phyloP scores from a whole-genome alignment of 2,888 invertebrate genomes.

The Plemyria rubiginata region DNA sequence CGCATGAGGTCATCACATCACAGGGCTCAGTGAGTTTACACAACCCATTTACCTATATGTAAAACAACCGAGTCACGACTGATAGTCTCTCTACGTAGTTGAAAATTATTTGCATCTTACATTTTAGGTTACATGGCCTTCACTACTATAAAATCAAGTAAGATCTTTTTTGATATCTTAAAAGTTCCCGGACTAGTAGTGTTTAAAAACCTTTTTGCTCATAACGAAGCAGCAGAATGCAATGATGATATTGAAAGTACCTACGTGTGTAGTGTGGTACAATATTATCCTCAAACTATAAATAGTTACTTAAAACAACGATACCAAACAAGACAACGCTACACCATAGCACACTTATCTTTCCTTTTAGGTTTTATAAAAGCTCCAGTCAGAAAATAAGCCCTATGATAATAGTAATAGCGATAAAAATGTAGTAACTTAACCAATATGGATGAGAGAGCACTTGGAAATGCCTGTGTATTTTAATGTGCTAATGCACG shows the following conservation, averaged over 20 bases:
- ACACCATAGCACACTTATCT: conserved; percentile 22
- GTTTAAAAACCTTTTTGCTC: background rate
- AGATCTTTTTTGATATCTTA: background rate
- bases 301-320: conserved; percentile 20
- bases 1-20: conserved; percentile 61
- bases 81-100: conserved; percentile 14
- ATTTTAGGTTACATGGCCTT: too few relatives aligned
- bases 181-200: background rate
- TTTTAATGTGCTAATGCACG: conserved; percentile 19
- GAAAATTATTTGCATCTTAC: too few relatives aligned
- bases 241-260: conserved; percentile 6
- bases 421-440: conserved; percentile 1
- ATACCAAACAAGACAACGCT: conserved; percentile 24
- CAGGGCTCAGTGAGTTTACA: conserved; percentile 47
- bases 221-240: conserved; percentile 1
- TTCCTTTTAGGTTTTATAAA: conserved; percentile 22
- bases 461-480: conserved; percentile 15
- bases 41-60: conserved; percentile 53
- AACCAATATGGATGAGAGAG: conserved; percentile 7
- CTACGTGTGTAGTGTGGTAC: background rate
- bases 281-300: conserved; percentile 22
- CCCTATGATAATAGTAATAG: background rate
- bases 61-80: conserved; percentile 42
- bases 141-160: too few relatives aligned
- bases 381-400: conserved; percentile 5